Conservation (phyloP, 1,140 invertebrate species). For the Nomia melanderi region DNA sequence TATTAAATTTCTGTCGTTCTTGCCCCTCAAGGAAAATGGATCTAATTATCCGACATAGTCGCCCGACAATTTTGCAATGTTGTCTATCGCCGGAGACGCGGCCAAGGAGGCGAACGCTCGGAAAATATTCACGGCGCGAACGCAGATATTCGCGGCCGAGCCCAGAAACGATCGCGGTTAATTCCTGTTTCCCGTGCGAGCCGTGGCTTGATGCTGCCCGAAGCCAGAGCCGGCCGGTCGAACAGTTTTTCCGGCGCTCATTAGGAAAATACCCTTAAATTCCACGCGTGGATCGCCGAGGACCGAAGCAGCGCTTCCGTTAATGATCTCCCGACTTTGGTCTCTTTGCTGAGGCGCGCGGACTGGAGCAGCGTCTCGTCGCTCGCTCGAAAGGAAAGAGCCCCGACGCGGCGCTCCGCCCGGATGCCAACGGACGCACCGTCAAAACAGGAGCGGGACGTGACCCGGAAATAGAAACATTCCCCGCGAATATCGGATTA, state of each 20-base stretch:
- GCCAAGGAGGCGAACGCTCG: neutral
- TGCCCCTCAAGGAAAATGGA: neutral
- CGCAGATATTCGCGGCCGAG: neutral
- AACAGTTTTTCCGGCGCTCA: conserved; percentile 38
- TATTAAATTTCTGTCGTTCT: conserved; percentile 16
- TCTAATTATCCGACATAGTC: neutral
- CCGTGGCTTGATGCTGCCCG: conserved; percentile 12
- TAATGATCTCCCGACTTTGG: conserved; percentile 42
- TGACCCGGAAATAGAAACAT: conserved; percentile 39
- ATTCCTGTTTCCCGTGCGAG: neutral
- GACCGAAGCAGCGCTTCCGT: conserved; percentile 46
- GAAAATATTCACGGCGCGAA: neutral
- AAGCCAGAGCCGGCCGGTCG: too few relatives aligned
- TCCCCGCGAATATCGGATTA: conserved; percentile 14
- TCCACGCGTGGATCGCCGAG: conserved; percentile 28
- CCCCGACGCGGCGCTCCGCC: too few relatives aligned
- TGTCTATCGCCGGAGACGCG: neutral
- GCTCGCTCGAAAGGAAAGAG: neutral
- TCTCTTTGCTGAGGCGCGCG: conserved; percentile 24
- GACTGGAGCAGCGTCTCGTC: too few relatives aligned
- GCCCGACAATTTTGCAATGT: neutral
- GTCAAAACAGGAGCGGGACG: conserved; percentile 13
- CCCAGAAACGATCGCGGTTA: conserved; percentile 7
- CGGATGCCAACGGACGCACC: too few relatives aligned
- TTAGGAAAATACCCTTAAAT: conserved; percentile 64